Conservation (phyloP, 2,888 invertebrate genomes). For the Halictus quadricinctus region DNA sequence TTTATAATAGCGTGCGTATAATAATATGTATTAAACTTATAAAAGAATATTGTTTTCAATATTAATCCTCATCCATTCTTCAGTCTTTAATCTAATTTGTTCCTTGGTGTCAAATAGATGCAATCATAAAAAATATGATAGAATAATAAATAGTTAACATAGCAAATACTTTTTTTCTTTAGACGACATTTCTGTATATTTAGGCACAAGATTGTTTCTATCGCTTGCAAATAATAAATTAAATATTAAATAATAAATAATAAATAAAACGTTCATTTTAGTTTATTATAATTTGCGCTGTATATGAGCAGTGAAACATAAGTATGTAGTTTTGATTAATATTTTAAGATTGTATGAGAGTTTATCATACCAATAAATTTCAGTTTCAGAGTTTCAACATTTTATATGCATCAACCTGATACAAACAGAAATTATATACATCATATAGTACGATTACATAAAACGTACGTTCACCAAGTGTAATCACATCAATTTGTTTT, state of each 20-base stretch:
- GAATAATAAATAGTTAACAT: not conserved
- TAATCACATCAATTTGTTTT: conserved; percentile 23
- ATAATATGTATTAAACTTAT: not conserved
- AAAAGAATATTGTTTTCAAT: not conserved
- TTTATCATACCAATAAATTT: not conserved
- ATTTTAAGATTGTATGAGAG: not conserved
- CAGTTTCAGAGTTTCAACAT: not conserved
- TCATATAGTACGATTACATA: conserved; percentile 9
- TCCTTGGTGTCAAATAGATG: not conserved
- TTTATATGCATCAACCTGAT: conserved; percentile 4
- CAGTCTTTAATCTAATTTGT: not conserved
- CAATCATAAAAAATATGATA: not conserved
- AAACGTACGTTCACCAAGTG: conserved; percentile 19
- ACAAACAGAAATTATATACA: not conserved
- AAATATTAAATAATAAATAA: too few species aligned
- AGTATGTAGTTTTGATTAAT: not conserved
- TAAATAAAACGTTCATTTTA: not conserved
- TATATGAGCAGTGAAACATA: not conserved
- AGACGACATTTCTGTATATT: not conserved
- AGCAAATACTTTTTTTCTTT: not conserved
- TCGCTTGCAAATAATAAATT: not conserved
- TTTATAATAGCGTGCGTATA: not conserved
- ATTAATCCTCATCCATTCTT: not conserved
- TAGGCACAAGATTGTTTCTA: not conserved
- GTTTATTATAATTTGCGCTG: not conserved